These are phyloP conservation scores for Flabesymbios commensalis DNA, from an alignment of 2,888 invertebrate species.

Conservation along the genomic window DNA sequence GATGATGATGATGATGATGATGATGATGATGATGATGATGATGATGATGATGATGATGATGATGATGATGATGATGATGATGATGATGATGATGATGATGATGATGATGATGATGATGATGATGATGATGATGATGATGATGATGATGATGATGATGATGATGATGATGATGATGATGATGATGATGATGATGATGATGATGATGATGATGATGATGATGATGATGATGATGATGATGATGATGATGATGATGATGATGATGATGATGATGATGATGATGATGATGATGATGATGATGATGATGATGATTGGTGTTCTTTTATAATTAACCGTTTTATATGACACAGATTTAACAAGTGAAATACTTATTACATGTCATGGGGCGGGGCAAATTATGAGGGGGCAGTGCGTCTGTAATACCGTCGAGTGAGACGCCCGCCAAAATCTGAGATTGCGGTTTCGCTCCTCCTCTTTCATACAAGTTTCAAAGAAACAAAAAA, in stretches of 20 bases:
- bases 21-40: slow-evolving; percentile 16
- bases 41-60: slow-evolving; percentile 7
- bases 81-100: slow-evolving; percentile 5
- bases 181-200: slow-evolving; percentile 3
- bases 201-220: background rate
- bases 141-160: slow-evolving; percentile 13
- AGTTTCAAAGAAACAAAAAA: too few species aligned
- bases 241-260: slow-evolving; percentile 4
- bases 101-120: slow-evolving; percentile 9
- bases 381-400: too few species aligned
- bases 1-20: slow-evolving; percentile 11
- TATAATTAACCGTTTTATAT: too few species aligned
- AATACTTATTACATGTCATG: too few species aligned
- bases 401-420: too few species aligned
- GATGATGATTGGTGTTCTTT: slow-evolving; percentile 1
- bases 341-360: too few species aligned
- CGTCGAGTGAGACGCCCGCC: too few species aligned
- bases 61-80: too few species aligned
- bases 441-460: too few species aligned
- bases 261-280: slow-evolving; percentile 3
- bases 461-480: too few species aligned
- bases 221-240: background rate
- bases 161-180: slow-evolving; percentile 11
- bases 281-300: slow-evolving; percentile 3
- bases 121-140: slow-evolving; percentile 3